Evolutionary conservation across 2,888 invertebrate species (phyloP).

Genomic region (Priocnemis perturbator): DNA sequence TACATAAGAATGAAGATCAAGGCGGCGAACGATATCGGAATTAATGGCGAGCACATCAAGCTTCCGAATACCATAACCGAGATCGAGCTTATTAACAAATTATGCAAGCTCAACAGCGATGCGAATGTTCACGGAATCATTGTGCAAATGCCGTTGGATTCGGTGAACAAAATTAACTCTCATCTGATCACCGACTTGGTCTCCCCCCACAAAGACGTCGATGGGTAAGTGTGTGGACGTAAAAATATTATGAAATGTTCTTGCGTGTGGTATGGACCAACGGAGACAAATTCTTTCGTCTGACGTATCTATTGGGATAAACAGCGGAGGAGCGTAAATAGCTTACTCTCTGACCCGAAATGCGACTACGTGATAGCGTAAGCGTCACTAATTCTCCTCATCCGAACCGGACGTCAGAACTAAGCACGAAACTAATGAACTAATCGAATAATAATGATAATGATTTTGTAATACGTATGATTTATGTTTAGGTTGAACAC

Average conservation of each 20-base stretch:
- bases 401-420: not conserved
- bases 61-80: conserved; percentile 89
- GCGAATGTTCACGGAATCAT: conserved; percentile 94
- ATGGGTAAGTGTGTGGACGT: conserved; percentile 82
- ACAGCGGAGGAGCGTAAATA: conserved; percentile 16
- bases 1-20: conserved; percentile 98
- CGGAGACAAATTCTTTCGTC: conserved; percentile 1
- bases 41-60: conserved; percentile 86
- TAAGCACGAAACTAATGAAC: not conserved
- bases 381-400: too few relatives aligned
- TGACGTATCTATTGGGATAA: conserved; percentile 31
- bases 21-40: conserved; percentile 94
- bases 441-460: not conserved
- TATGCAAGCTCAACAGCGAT: conserved; percentile 88
- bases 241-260: not conserved
- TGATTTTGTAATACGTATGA: not conserved
- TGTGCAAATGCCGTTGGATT: conserved; percentile 96
- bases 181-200: conserved; percentile 92
- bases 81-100: conserved; percentile 83
- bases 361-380: conserved; percentile 27
- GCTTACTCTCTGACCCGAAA: conserved; percentile 38
- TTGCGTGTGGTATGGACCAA: conserved; percentile 9
- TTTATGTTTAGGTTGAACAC: conserved; percentile 84
- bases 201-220: conserved; percentile 93
- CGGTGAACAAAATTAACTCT: conserved; percentile 87